phyloP scores from a whole-genome alignment of 2,888 invertebrate genomes.

The Cyclophora albipunctata region DNA sequence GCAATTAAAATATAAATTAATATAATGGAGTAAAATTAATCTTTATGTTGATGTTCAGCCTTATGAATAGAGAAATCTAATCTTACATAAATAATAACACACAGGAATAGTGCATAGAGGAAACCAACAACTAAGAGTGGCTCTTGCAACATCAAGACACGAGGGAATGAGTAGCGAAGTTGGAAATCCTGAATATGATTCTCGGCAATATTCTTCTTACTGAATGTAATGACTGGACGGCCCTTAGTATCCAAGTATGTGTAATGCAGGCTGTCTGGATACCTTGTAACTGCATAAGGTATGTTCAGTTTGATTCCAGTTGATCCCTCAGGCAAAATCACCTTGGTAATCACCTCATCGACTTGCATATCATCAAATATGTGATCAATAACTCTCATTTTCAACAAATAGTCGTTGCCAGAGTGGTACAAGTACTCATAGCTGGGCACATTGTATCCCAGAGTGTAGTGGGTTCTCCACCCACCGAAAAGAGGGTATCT shows the following conservation, averaged over 20 bases:
- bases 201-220: conserved; percentile 91
- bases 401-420: conserved; percentile 87
- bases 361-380: conserved; percentile 97
- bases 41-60: conserved; percentile 76
- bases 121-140: conserved; percentile 92
- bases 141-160: conserved; percentile 91
- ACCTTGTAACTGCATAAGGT: conserved; percentile 86
- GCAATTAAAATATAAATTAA: conserved; percentile 19
- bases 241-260: conserved; percentile 97
- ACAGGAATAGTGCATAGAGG: conserved; percentile 90
- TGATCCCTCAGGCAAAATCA: conserved; percentile 96
- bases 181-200: conserved; percentile 97
- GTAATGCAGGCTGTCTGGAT: conserved; percentile 85
- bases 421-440: conserved; percentile 94
- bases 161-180: conserved; percentile 90
- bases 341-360: conserved; percentile 89
- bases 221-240: conserved; percentile 89
- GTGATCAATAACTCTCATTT: conserved; percentile 97
- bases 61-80: conserved; percentile 95
- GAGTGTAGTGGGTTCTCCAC: conserved; percentile 97
- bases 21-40: conserved; percentile 37
- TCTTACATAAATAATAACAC: conserved; percentile 94
- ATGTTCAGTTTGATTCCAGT: conserved; percentile 86
- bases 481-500: conserved; percentile 99
- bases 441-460: conserved; percentile 98